Percentiles rank a stretch among this genome's conserved stretches.
Evolutionary conservation across 2,113 vertebrate genomes (phyloP).

Genomic region (Notiomystis cincta): DNA sequence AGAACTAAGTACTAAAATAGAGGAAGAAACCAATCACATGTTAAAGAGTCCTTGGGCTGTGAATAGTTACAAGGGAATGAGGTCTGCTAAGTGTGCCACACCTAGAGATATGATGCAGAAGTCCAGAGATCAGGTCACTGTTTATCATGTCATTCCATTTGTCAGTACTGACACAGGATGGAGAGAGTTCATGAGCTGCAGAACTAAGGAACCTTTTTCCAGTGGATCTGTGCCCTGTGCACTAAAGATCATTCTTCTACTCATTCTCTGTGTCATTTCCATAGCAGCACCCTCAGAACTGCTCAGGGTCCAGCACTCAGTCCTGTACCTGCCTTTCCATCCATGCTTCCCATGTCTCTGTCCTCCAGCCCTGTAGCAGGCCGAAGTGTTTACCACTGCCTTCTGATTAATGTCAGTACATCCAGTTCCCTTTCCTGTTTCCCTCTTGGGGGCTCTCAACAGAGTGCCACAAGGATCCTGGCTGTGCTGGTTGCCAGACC

Average conservation of each 20-base stretch:
- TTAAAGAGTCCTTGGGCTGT: background rate
- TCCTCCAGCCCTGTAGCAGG: background rate
- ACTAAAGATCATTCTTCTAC: background rate
- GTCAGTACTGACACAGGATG: background rate
- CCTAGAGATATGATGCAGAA: background rate
- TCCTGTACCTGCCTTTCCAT: background rate
- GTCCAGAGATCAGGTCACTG: background rate
- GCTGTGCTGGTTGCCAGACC: background rate
- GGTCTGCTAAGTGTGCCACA: background rate
- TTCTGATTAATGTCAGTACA: background rate
- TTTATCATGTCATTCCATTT: background rate
- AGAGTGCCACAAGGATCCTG: rapidly evolving
- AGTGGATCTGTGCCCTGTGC: background rate
- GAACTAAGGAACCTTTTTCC: background rate
- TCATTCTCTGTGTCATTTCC: background rate
- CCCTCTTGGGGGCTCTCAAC: background rate
- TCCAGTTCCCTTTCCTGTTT: background rate
- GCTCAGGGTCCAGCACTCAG: background rate
- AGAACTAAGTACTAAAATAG: background rate
- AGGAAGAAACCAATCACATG: background rate
- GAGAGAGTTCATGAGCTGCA: background rate
- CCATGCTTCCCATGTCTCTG: rapidly evolving
- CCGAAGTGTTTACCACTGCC: background rate
- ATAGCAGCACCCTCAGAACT: background rate
- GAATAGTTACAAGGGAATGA: background rate